Base-by-base conservation (phyloP, 2,113 vertebrate species). In the Camelus dromedarius region DNA sequence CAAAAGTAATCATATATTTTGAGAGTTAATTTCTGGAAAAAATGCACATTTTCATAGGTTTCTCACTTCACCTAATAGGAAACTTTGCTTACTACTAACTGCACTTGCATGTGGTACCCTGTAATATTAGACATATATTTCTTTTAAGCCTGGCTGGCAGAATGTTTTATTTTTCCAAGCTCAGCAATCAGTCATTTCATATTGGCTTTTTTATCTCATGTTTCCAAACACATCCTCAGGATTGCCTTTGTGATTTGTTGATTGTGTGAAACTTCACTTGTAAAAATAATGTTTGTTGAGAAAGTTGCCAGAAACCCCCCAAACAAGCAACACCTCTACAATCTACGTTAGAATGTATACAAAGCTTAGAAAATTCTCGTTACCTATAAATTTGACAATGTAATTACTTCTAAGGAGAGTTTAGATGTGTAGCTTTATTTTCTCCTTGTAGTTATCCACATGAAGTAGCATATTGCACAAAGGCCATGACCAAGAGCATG, bases 241-340 rank as follows among this genome's bases (percentile, higher is more conserved):
- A 67, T 70, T 76, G 18, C 95, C 97, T 86, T 97, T 93, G 56
- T 93, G 42, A 93, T 96, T 97, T 93, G 73, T 94, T 96, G 93
- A 50, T 48, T 94, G 89, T 89, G 79, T 93, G 97, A 88, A 95
- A 60, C 42, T 48, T 10, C 6, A 35, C 87, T 54, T 96, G 50
- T 54, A 95, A 97, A 96, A 96, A 24, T 75, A 83, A 67, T 42
- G 42, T 62, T 46, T 89, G 26, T 70, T 90, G 52, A 94, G 75
- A 97, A 97, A 96, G 81, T 54, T 7, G 87, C 70, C 60, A 19
- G 26, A 87, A 97, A 60, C 38, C 35, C 8, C 85, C 73, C 16
- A 28, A 58, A 26, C 32, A 56, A 79, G 26, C 8, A 56, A 5
- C n/a, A 77, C 11, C 12, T 93, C 26, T 81, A 12, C 3, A 26